Evolutionary conservation across 1,140 invertebrate genomes (phyloP).

Genomic region (Leptestheria dahalacensis): DNA sequence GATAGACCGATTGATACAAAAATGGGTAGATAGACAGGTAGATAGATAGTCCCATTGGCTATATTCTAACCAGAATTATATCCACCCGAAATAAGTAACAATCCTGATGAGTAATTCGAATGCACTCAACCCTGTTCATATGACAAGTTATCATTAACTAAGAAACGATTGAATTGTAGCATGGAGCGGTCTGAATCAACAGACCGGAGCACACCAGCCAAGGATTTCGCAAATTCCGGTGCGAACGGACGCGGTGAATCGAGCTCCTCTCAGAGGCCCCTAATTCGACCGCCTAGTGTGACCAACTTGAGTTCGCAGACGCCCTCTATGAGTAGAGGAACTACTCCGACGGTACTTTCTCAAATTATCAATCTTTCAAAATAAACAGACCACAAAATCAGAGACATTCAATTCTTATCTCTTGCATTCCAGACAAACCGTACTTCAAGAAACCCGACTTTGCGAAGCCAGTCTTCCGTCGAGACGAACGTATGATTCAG

Average conservation of each 20-base stretch:
- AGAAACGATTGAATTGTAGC: neutral
- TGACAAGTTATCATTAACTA: neutral
- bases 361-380: too few species aligned
- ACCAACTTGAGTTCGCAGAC: slow-evolving; percentile 8
- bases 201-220: neutral
- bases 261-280: slow-evolving; percentile 17
- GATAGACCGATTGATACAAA: too few species aligned
- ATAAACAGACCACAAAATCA: too few species aligned
- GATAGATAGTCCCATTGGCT: too few species aligned
- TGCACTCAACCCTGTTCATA: neutral
- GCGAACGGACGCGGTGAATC: neutral
- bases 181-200: slow-evolving; percentile 13
- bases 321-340: slow-evolving; percentile 4
- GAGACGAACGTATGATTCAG: neutral
- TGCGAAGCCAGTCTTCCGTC: neutral
- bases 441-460: neutral
- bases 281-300: slow-evolving; percentile 16
- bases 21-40: too few species aligned
- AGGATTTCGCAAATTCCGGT: neutral
- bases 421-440: neutral
- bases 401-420: too few species aligned
- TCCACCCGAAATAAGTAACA: too few species aligned
- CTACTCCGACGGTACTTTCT: neutral
- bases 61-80: too few species aligned
- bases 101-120: neutral